Percentiles rank a stretch among this genome's conserved stretches.
Conservation (phyloP, 2,888 invertebrate species). For the Tillus elongatus region DNA sequence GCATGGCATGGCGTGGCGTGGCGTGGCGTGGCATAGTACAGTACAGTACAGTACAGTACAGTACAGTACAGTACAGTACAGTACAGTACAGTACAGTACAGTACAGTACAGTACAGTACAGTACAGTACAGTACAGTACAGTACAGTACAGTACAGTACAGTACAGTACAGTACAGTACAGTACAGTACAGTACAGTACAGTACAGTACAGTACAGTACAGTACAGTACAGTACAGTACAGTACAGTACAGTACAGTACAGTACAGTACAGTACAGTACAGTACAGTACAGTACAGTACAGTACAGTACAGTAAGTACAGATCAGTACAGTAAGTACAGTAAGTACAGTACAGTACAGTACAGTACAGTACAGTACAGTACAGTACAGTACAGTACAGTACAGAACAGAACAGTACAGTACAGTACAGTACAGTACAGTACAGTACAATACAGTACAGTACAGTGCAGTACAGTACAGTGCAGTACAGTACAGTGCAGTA, state of each 20-base stretch:
- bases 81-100: constrained; percentile 11
- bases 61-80: constrained; percentile 12
- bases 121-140: constrained; percentile 14
- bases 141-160: constrained; percentile 13
- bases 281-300: constrained; percentile 11
- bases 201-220: constrained; percentile 13
- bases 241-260: constrained; percentile 12
- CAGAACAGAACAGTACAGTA: no score
- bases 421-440: no score
- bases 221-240: constrained; percentile 13
- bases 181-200: constrained; percentile 11
- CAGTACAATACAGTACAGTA: no score
- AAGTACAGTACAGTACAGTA: background rate
- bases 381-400: no score
- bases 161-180: constrained; percentile 12
- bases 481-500: no score
- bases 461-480: no score
- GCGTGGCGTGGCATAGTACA: no score
- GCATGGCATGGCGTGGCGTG: no score
- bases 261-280: constrained; percentile 10
- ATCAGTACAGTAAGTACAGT: background rate
- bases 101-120: constrained; percentile 14
- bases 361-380: no score
- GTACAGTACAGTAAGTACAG: constrained; percentile 6
- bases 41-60: constrained; percentile 11